Evolutionary conservation across 1,140 invertebrate genomes (phyloP), one percentile per base, ranked within the genome.

Genomic region (Euschistus heros): DNA sequence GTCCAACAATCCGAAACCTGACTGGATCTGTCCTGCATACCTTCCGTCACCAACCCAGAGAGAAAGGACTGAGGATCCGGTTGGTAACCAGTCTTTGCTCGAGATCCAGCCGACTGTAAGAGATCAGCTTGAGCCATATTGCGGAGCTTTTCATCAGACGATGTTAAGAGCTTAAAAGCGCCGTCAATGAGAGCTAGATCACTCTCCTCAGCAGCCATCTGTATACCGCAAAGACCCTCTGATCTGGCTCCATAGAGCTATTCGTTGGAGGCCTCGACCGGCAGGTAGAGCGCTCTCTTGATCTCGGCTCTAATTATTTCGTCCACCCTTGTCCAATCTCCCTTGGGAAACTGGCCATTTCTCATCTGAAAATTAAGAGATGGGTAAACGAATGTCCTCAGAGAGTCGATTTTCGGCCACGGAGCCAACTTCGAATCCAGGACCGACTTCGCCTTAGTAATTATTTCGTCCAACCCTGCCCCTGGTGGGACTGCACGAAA

Each of bases 341-440:
- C 50, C 44, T 52, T 30, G 17, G 72, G 54, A n/a, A n/a, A n/a
- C n/a, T n/a, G n/a, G n/a, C n/a, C n/a, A n/a, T n/a, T n/a, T n/a
- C n/a, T n/a, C n/a, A n/a, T n/a, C n/a, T n/a, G n/a, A n/a, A n/a
- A n/a, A n/a, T n/a, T n/a, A n/a, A n/a, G n/a, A n/a, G n/a, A n/a
- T n/a, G n/a, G n/a, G n/a, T n/a, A n/a, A n/a, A n/a, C n/a, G n/a
- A n/a, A n/a, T n/a, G n/a, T n/a, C n/a, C n/a, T n/a, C n/a, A n/a
- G n/a, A n/a, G 47, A 13, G 47, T 52, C 47, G n/a, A 76, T 18
- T 18, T 10, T 52, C 20, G 47, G 74, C 47, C 47, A 52, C 5
- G 47, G 47, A 18, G 47, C 47, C 5, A 52, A 18, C 5, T 52
- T 8, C 5, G 47, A 52, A 17, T 52, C 20, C 13, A 52, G 47